Percentiles rank a stretch among this genome's conserved stretches.
Conservation (phyloP, 1,140 invertebrate species). For the Cydia strobilella region DNA sequence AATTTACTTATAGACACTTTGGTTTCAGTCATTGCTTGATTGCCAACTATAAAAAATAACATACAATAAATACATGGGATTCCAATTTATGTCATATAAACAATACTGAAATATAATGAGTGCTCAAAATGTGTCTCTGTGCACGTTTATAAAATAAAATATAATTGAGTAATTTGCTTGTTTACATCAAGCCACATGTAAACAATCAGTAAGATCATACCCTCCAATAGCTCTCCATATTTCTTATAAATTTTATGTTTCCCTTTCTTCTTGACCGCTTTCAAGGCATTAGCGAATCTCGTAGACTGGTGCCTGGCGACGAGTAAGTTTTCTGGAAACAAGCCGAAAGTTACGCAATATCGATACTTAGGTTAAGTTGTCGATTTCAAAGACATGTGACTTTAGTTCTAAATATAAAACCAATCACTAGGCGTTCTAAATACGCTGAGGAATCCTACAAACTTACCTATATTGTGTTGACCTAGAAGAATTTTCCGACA, state of each 20-base stretch:
- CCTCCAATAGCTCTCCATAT: slow-evolving; percentile 75
- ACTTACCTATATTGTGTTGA: slow-evolving; percentile 57
- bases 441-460: slow-evolving; percentile 1
- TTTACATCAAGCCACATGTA: slow-evolving; percentile 25
- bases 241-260: slow-evolving; percentile 71
- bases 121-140: background rate
- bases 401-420: slow-evolving; percentile 20
- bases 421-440: background rate
- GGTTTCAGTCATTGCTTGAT: slow-evolving; percentile 81
- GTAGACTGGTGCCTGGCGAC: slow-evolving; percentile 68
- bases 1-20: slow-evolving; percentile 84
- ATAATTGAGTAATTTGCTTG: background rate
- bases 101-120: too few species aligned
- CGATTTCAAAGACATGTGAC: slow-evolving; percentile 18
- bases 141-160: background rate
- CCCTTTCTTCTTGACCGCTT: slow-evolving; percentile 61
- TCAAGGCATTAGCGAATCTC: slow-evolving; percentile 63
- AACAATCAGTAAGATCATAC: slow-evolving; percentile 49
- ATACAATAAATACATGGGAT: background rate
- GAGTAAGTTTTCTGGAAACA: slow-evolving; percentile 62
- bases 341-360: slow-evolving; percentile 67
- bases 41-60: slow-evolving; percentile 80
- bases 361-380: slow-evolving; percentile 59
- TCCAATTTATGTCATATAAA: too few species aligned
- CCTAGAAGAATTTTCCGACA: slow-evolving; percentile 65